A percentile compares a stretch with the other conserved stretches of the same genome.
Evolutionary conservation across 1,140 invertebrate species (phyloP).

Genomic region (Plutomurus gul): DNA sequence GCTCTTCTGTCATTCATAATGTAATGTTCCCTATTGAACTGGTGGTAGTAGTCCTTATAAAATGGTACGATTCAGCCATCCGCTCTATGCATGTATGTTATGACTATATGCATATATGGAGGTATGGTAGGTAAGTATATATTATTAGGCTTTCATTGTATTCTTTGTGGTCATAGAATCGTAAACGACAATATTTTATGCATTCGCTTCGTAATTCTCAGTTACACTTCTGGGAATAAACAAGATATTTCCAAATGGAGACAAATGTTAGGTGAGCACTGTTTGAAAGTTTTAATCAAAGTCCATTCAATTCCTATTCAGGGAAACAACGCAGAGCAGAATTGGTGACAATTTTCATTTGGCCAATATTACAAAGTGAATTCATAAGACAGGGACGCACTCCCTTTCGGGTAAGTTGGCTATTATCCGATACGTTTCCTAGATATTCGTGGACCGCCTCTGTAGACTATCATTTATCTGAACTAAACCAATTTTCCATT

Average conservation of each 20-base stretch:
- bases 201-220: background rate
- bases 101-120: background rate
- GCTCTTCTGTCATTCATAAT: background rate
- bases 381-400: background rate
- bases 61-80: background rate
- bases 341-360: background rate
- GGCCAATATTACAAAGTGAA: conserved; percentile 17
- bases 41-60: background rate
- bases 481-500: conserved; percentile 29
- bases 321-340: background rate
- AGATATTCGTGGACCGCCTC: conserved; percentile 16
- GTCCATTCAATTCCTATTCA: background rate
- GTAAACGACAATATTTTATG: background rate
- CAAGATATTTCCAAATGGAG: background rate
- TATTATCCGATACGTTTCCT: conserved; percentile 9
- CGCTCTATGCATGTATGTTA: background rate
- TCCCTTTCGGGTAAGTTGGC: background rate
- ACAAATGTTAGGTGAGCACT: too few species aligned
- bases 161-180: background rate
- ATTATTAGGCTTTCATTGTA: conserved; percentile 12
- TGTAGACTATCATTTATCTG: conserved; percentile 24
- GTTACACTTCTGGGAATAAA: background rate
- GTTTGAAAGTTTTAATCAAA: too few species aligned
- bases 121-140: background rate
- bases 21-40: background rate